Evolutionary conservation across 2,888 invertebrate genomes (phyloP).

Genomic region (Pristionchus maxplancki): DNA sequence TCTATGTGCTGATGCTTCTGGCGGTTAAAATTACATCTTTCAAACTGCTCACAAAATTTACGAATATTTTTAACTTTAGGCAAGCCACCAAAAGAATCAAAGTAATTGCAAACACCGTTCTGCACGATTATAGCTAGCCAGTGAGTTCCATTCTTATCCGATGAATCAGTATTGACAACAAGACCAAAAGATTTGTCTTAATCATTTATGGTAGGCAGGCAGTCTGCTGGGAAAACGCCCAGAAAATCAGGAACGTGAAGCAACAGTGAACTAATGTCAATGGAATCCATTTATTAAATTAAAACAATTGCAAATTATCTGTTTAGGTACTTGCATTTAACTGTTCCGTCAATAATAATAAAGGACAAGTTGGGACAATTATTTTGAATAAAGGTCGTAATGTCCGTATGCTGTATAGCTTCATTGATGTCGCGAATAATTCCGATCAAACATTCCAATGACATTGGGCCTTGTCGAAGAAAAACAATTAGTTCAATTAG

Average conservation of each 20-base stretch:
- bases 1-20: background rate
- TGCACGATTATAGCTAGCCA: too few relatives aligned
- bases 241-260: background rate
- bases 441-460: background rate
- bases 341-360: too few relatives aligned
- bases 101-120: background rate
- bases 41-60: background rate
- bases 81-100: background rate
- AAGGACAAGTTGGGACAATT: too few relatives aligned
- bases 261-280: background rate
- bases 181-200: background rate
- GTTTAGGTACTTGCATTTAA: background rate
- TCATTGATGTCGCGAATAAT: background rate
- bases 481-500: background rate
- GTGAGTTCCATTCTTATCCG: too few relatives aligned
- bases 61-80: background rate
- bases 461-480: too few relatives aligned
- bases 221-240: background rate
- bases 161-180: too few relatives aligned
- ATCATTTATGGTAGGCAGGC: background rate
- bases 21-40: background rate
- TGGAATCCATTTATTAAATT: background rate
- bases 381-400: background rate
- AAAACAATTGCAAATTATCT: background rate
- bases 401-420: background rate